Evolutionary conservation across 2,888 invertebrate genomes (phyloP), one percentile per base, ranked within the genome.

Genomic region (Andrena hattorfiana): DNA sequence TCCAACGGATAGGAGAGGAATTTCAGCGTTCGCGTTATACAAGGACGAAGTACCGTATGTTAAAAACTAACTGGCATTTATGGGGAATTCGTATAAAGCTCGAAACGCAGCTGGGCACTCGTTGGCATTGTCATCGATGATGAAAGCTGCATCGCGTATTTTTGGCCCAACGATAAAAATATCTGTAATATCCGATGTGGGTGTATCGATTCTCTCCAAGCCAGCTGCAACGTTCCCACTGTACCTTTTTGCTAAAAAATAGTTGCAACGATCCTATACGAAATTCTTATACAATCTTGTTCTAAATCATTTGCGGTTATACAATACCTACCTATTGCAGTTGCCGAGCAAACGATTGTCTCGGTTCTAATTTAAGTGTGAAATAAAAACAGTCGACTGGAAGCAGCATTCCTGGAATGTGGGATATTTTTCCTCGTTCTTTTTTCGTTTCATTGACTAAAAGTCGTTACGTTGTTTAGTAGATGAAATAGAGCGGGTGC

Each of bases 81-180:
- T 42, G 23, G 51, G 6, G 28, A 54, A 51, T 67, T 28, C 16
- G 32, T 42, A 16, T 16, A 49, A 76, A 71, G 20, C 42, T 49
- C 26, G 16, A 35, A 69, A 75, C 13, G 23, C n/a, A 10, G 0
- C 13, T 7, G 32, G 20, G 7, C 51, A 2, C n/a, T 23, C 42
- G 49, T 72, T 28, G n/a, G 3, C 30, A 4, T 35, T 35, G 20
- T 28, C 5, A 26, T 23, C 56, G 20, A 23, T 30, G n/a, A 16
- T 8, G 26, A 42, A 35, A 20, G 35, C 26, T 35, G 6, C 2
- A 10, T 16, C 20, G 13, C 20, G 30, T 23, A 8, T 66, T 66
- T 64, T 30, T 3, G 8, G n/a, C 0, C 28, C 48, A n/a, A 5
- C 35, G 54, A 51, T 72, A 62, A 49, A 72, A 72, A 63, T 64